Evolutionary conservation across 2,113 vertebrate species (phyloP), one percentile per base, ranked within the genome.

Genomic region (Microcebus tavaratra): DNA sequence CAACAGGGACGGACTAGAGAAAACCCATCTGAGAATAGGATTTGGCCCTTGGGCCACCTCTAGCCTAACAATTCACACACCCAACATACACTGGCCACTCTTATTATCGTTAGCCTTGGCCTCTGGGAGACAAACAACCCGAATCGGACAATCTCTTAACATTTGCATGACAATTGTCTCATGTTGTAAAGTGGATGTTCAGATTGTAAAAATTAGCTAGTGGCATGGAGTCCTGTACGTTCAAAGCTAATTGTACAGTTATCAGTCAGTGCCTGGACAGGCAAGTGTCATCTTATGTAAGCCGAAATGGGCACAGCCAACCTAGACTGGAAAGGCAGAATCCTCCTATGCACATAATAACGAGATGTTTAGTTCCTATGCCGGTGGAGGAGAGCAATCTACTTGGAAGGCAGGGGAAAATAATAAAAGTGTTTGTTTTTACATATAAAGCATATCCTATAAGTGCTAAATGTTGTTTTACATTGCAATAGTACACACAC

Each of bases 341-440:
- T 90, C 95, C 92, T 95, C 39, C 96, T 95, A 23, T 70, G 92
- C 95, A 96, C 48, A 80, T 94, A 98, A 90, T 89, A 89, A 95
- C 97, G 76, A 98, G 98, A 98, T 90, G 86, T 42, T 5, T 21
- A 90, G 8, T 2, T 5, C 39, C 57, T 57, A 87, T 39, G 57
- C 23, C 10, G 3, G 36, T 5, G 15, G 23, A 55, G 1, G 50
- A 81, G 48, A 13, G 34, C 39, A 23, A 81, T 83, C 75, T 59
- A 63, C 83, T 50, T 84, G 25, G 68, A 59, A 93, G 83, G 53
- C 79, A 84, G 50, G 45, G 80, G 48, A 84, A 94, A 65, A 65
- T 13, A 48, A 4, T 27, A 50, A 50, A 91, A 76, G 9, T 50
- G 48, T 39, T 53, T 55, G 36, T 88, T 89, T 95, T 61, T n/a